Evolutionary conservation across 2,113 vertebrate genomes (phyloP), one percentile per base, ranked within the genome.

Genomic region (Heterotis niloticus): DNA sequence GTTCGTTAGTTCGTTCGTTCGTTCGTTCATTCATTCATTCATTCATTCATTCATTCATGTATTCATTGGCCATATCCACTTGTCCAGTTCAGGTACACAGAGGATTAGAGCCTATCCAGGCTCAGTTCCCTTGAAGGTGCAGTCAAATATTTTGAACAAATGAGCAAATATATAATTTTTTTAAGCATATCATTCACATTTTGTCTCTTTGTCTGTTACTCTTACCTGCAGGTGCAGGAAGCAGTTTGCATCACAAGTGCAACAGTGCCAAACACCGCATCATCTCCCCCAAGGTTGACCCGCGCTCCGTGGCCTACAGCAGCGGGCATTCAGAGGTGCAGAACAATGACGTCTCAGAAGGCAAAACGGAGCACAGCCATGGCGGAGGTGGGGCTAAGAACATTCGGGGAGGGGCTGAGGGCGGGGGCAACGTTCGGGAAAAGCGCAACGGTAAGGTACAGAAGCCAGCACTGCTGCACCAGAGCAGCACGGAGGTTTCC

Each of bases 201-300:
- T 44, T 44, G 34, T 44, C 7, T 44, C 7, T 80, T 20, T 81
- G 9, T 59, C 66, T 44, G n/a, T 78, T 65, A 66, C 7, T 44
- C 7, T 44, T 44, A 44, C 34, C 34, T 80, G 0, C 90, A 99
- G 98, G 97, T 85, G 97, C 98, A 52, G 97, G 96, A 81, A 98
- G 98, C 94, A 99, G 97, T 57, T 95, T 95, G 88, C 98, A 99
- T 89, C 98, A 99, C 93, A 99, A 99, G 92, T 99, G 98, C 90
- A 98, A 98, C 94, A 99, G 98, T 90, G 95, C 97, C 95, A 99
- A 99, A 90, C 98, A 99, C 82, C 97, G 98, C 82, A 98, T 99
- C 92, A 99, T 99, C 91, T 99, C 98, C 65, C 98, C 98, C 26
- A 99, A 99, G 89, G 96, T 98, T 79, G 98, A 99, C 80, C 95